phyloP scores from a whole-genome alignment of 1,140 invertebrate species.

The Trichonephila clavata region DNA sequence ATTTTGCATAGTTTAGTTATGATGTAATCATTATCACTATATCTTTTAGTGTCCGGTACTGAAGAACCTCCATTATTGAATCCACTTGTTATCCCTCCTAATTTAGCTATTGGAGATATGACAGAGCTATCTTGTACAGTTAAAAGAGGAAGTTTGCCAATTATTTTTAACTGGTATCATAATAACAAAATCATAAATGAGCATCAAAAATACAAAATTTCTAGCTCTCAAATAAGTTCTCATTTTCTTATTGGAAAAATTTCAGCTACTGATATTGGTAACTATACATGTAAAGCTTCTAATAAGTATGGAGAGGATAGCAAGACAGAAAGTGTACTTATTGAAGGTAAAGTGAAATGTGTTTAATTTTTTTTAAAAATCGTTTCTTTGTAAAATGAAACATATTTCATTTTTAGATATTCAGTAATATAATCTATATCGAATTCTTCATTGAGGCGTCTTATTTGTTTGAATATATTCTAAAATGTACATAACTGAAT shows the following conservation, averaged over 20 bases:
- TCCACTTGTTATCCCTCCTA: constrained; percentile 57
- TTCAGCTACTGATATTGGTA: constrained; percentile 75
- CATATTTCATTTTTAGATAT: too few species aligned
- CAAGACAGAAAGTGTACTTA: constrained; percentile 75
- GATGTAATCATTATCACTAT: too few species aligned
- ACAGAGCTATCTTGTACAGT: constrained; percentile 21
- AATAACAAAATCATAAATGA: neutral
- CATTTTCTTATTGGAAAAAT: constrained; percentile 47
- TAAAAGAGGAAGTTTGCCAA: constrained; percentile 44
- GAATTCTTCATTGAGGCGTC: too few species aligned
- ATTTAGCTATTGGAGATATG: constrained; percentile 57
- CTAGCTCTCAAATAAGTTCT: neutral
- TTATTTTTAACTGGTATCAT: constrained; percentile 30
- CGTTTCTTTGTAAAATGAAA: neutral
- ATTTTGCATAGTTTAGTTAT: too few species aligned
- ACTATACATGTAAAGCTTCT: constrained; percentile 79
- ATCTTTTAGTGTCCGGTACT: neutral
- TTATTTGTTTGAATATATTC: too few species aligned
- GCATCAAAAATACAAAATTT: constrained; percentile 28
- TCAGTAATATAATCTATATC: too few species aligned
- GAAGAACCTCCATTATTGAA: constrained; percentile 38
- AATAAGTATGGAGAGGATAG: constrained; percentile 78
- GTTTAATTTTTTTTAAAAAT: neutral
- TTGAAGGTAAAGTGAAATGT: constrained; percentile 70
- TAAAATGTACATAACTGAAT: too few species aligned